Base-by-base conservation (phyloP, 2,113 vertebrate species). In the Suncus etruscus region DNA sequence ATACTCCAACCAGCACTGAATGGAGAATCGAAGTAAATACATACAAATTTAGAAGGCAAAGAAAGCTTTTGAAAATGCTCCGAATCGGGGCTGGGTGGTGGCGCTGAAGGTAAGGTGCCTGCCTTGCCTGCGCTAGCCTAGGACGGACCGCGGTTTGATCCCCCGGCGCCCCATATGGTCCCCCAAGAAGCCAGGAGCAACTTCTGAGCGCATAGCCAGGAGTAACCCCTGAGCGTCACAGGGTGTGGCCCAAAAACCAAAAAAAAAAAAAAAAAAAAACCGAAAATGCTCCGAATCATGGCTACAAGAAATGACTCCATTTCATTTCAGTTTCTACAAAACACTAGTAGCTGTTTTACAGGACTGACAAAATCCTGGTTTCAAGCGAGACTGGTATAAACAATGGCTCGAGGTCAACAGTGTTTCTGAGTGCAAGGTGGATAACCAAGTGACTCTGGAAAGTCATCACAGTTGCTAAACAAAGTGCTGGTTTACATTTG, bases 401-500 rank as follows among this genome's bases (percentile, higher is more conserved):
- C 27, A 90, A 83, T 45, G 11, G 39, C 25, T 93, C 66, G 32
- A 54, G 63, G 48, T 84, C n/a, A 90, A 45, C 51, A 76, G 63
- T 77, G 25, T 66, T 7, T 83, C 74, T 91, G 63, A 89, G 78
- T 51, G n/a, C 84, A 94, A 69, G 8, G 72, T 94, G 76, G 78
- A 84, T 54, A 78, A 93, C 25, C 69, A 84, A 84, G 54, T 81
- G 83, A 87, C 29, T 91, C 65, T 79, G 11, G 31, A 93, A 91
- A 83, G 66, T 79, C 61, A 63, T 91, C 86, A 94, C 32, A 90
- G 74, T 32, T 91, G 68, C 86, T 89, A 91, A 84, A 84, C 70
- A 87, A 91, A 94, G 29, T 84, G 77, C 22, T 11, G 11, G 87
- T 87, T 91, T 84, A 75, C 77, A 79, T 91, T 94, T 93, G 74